Evolutionary conservation across 2,113 vertebrate genomes (phyloP).

Genomic region (Ammodytes marinus): DNA sequence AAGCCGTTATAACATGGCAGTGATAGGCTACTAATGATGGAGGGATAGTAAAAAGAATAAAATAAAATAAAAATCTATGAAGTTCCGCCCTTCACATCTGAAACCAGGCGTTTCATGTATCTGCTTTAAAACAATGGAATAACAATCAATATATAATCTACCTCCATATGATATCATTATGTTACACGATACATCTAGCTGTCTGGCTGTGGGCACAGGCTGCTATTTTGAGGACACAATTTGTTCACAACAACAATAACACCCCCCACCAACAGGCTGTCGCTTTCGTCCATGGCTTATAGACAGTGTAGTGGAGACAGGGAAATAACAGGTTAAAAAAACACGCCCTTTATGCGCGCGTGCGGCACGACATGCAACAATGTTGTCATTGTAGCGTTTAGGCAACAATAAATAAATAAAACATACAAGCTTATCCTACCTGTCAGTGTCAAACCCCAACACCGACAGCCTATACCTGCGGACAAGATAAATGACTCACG

Average conservation of each 20-base stretch:
- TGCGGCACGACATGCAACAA: constrained; percentile 60
- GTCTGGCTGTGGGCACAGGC: constrained; percentile 2
- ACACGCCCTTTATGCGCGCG: constrained; percentile 13
- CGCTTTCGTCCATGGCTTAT: constrained; percentile 7
- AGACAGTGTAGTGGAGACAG: constrained; percentile 13
- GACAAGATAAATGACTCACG: constrained; percentile 85
- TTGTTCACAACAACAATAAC: constrained; percentile 56
- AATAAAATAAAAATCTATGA: neutral
- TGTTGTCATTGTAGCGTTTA: constrained; percentile 42
- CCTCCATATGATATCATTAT: neutral
- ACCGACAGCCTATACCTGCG: neutral
- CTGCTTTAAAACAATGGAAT: neutral
- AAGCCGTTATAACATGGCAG: neutral
- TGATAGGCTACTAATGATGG: constrained; percentile 6
- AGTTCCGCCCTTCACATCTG: constrained; percentile 5
- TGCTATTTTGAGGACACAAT: constrained; percentile 16
- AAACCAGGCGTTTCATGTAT: neutral
- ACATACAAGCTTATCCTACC: constrained; percentile 30
- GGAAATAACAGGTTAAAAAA: constrained; percentile 6
- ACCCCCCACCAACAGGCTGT: constrained; percentile 50
- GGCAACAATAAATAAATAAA: neutral
- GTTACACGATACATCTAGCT: constrained; percentile 10
- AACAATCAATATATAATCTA: neutral
- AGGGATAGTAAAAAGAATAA: neutral
- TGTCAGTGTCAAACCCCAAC: constrained; percentile 44